Percentiles rank a stretch among this genome's conserved stretches.
phyloP scores from a whole-genome alignment of 2,797 vertebrate species.

The Galago senegalensis region DNA sequence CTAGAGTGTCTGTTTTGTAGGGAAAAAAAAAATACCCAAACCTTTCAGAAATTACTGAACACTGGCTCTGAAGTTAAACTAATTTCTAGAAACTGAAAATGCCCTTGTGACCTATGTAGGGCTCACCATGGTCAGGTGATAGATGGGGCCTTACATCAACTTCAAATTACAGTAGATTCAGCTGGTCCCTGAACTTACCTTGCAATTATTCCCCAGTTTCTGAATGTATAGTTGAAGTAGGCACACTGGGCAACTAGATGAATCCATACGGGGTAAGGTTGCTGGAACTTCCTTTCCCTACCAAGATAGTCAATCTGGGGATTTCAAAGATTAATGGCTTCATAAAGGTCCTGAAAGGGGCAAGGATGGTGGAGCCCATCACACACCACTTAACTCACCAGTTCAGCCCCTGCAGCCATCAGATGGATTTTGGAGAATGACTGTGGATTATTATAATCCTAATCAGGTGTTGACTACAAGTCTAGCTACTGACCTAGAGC shows the following conservation, averaged over 20 bases:
- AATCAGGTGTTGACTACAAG: background rate
- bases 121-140: background rate
- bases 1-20: background rate
- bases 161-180: slow-evolving; percentile 6
- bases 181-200: background rate
- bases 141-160: background rate
- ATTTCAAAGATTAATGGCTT: background rate
- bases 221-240: slow-evolving; percentile 1
- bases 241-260: background rate
- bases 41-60: slow-evolving; percentile 2
- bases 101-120: background rate
- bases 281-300: background rate
- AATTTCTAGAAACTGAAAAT: slow-evolving; percentile 31
- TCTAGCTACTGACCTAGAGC: background rate
- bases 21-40: background rate
- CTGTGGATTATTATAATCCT: background rate
- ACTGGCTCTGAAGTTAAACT: background rate
- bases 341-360: background rate
- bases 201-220: background rate
- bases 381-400: background rate
- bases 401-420: background rate
- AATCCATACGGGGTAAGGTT: background rate
- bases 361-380: background rate
- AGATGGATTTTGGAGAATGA: background rate
- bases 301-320: background rate